A percentile compares a stretch with the other conserved stretches of the same genome.
These are phyloP conservation scores for Motacilla alba DNA, from an alignment of 2,113 vertebrate species.

Conservation along the genomic window DNA sequence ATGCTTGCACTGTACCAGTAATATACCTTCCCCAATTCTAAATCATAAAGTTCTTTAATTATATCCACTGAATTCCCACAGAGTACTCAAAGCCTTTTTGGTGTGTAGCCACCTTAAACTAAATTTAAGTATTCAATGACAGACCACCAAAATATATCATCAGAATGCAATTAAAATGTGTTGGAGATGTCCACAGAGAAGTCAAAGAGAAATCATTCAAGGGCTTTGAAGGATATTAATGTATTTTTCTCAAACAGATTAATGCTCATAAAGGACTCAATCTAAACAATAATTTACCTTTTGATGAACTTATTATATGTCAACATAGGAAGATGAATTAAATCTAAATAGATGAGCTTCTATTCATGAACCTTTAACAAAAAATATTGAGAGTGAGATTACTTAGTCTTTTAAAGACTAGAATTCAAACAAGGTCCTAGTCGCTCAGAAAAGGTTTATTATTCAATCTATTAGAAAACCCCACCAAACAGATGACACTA, in stretches of 20 bases:
- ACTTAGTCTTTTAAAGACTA: not conserved
- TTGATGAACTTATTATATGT: not conserved
- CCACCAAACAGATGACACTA: not conserved
- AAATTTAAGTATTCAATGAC: not conserved
- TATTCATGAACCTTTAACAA: not conserved
- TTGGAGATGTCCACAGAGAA: not conserved
- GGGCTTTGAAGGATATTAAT: not conserved
- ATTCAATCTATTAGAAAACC: not conserved
- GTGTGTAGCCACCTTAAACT: not conserved
- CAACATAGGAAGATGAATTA: not conserved
- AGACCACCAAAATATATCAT: not conserved
- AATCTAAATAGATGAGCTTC: not conserved
- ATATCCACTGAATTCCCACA: not conserved
- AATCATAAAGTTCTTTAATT: not conserved
- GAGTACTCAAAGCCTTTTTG: not conserved
- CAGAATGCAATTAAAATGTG: not conserved
- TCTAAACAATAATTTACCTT: not conserved
- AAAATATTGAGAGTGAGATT: not conserved
- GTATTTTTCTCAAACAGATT: not conserved
- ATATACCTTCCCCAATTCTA: not conserved
- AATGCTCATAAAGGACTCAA: not conserved
- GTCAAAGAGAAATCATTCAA: not conserved
- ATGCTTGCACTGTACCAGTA: not conserved
- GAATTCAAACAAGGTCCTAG: not conserved
- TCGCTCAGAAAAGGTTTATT: not conserved